phyloP scores from a whole-genome alignment of 2,113 vertebrate genomes.

The Ophthalmolycus amberensis region DNA sequence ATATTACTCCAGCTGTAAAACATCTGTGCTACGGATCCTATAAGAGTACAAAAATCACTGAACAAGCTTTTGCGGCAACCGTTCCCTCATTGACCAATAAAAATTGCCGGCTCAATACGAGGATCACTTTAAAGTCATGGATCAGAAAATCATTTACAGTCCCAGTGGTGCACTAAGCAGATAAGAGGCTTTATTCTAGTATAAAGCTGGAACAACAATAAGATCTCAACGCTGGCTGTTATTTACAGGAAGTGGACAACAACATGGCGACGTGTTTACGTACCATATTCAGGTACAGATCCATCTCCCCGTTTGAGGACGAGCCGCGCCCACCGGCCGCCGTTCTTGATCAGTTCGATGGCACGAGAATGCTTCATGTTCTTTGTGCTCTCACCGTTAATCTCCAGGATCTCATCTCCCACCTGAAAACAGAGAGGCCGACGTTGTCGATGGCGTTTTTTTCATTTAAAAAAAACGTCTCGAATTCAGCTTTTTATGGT shows the following conservation, averaged over 20 bases:
- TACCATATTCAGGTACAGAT: conserved; percentile 99
- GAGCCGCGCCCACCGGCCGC: conserved; percentile 93
- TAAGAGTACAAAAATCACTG: conserved; percentile 6
- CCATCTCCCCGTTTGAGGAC: conserved; percentile 98
- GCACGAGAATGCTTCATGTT: conserved; percentile 99
- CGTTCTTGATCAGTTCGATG: conserved; percentile 99
- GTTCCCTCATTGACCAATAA: conserved; percentile 20
- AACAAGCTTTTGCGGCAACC: conserved; percentile 1
- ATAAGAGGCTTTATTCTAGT: conserved; percentile 18
- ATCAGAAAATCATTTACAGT: neutral
- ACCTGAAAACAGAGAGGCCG: conserved; percentile 81
- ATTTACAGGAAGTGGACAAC: neutral
- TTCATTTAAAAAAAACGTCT: neutral
- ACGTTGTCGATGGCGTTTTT: neutral
- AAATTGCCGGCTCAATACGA: neutral
- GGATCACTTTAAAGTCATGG: neutral
- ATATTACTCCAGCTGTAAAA: conserved; percentile 31
- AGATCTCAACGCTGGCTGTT: neutral
- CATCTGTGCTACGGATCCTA: conserved; percentile 1
- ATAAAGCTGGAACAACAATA: neutral
- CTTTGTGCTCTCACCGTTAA: conserved; percentile 98
- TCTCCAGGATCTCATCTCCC: conserved; percentile 98
- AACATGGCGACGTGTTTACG: conserved; percentile 86
- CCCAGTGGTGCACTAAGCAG: neutral
- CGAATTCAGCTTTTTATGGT: neutral